phyloP scores from a whole-genome alignment of 2,888 invertebrate genomes.

The Hanleya hanleyi region DNA sequence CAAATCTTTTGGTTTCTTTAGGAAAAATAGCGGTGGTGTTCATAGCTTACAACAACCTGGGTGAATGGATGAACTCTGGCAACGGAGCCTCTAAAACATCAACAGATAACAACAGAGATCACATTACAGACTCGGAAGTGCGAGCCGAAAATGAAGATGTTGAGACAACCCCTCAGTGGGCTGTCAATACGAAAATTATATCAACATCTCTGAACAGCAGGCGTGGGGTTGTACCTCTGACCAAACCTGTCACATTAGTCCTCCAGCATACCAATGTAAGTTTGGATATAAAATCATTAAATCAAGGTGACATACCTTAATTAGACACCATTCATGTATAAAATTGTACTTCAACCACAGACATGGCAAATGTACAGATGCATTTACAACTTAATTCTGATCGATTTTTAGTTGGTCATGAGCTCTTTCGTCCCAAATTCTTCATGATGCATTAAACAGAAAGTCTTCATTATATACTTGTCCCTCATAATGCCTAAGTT shows the following conservation, averaged over 20 bases:
- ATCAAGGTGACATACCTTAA: no score
- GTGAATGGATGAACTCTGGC: conserved; percentile 46
- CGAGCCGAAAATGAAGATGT: neutral
- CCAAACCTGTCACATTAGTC: conserved; percentile 85
- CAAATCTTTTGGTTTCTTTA: conserved; percentile 23
- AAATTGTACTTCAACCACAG: no score
- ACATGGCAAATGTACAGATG: no score
- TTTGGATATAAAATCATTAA: no score
- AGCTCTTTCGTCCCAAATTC: no score
- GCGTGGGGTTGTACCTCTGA: conserved; percentile 32
- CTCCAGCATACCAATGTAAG: conserved; percentile 82
- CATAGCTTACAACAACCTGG: conserved; percentile 53
- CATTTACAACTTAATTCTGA: no score
- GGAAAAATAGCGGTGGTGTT: conserved; percentile 50
- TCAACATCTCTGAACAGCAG: conserved; percentile 61
- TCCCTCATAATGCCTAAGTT: no score
- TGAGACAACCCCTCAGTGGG: neutral
- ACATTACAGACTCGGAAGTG: neutral
- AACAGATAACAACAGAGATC: neutral
- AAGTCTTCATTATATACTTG: no score
- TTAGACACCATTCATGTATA: no score
- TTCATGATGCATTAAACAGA: no score
- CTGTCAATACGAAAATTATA: conserved; percentile 62
- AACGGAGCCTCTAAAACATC: neutral
- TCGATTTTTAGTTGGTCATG: no score